Percentiles rank a stretch among this genome's conserved stretches.
These are phyloP conservation scores for Hemichromis elongatus DNA, from an alignment of 2,113 vertebrate genomes.

Conservation along the genomic window DNA sequence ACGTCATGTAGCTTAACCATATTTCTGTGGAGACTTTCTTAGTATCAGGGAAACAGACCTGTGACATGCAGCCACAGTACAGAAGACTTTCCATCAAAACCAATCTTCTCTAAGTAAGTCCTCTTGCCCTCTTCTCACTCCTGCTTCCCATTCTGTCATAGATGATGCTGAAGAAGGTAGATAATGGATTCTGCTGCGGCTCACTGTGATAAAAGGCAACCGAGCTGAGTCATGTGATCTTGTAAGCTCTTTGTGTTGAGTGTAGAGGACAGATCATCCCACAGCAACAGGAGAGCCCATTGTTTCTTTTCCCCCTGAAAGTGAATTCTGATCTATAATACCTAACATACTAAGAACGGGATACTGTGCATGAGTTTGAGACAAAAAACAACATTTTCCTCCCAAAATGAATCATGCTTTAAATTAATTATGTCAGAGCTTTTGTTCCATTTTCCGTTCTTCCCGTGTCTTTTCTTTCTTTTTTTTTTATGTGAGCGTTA, in stretches of 20 bases:
- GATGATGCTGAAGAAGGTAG: neutral
- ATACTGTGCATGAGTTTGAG: constrained; percentile 23
- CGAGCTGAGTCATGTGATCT: constrained; percentile 32
- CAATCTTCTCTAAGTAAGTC: neutral
- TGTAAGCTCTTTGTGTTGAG: constrained; percentile 24
- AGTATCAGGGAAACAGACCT: neutral
- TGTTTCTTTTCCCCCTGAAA: constrained; percentile 19
- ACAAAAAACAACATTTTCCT: constrained; percentile 10
- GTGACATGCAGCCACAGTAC: neutral
- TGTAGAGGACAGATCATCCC: constrained; percentile 30
- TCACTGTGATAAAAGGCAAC: constrained; percentile 25
- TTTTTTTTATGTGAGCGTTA: neutral
- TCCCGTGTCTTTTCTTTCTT: neutral
- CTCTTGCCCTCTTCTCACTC: neutral
- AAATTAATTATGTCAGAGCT: neutral
- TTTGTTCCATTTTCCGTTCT: neutral
- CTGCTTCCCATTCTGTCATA: constrained; percentile 13
- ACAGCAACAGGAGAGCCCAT: neutral
- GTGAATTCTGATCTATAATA: constrained; percentile 32
- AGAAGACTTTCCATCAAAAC: constrained; percentile 4
- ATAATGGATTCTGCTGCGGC: constrained; percentile 30
- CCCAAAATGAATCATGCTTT: neutral
- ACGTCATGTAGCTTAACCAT: neutral
- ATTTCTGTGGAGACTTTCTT: neutral
- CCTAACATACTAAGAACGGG: neutral